Evolutionary conservation across 1,140 invertebrate species (phyloP), one percentile per base, ranked within the genome.

Genomic region (Heliconius hermathena): DNA sequence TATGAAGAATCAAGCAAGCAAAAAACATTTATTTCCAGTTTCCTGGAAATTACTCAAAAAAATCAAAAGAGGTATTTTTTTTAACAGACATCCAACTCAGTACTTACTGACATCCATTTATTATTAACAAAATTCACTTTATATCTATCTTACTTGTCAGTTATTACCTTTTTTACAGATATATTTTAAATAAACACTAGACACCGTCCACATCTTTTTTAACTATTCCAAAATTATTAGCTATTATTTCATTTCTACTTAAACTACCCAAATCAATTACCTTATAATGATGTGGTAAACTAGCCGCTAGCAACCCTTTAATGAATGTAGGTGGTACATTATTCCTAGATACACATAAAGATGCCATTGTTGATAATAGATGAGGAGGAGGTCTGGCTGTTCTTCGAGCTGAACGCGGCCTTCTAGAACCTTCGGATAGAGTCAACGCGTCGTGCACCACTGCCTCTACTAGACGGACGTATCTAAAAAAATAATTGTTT

Each of bases 381-480:
- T 99, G 98, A 1, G 97, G 97, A 3, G 97, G 97, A 18, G 99
- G 94, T 88, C 95, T 94, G 5, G 94, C 94, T 83, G 93, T 18
- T 88, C 91, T 87, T 6, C 95, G 89, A 49, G 90, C 80, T 86
- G 85, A 87, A 85, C 90, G 84, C 87, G 90, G 81, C 82, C 93
- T 80, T 83, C 88, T 88, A 54, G 83, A 85, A 85, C 90, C 89
- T 91, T 87, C 90, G 52, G 88, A 85, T 33, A 97, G 96, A 6
- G 98, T 99, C 78, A 99, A 90, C 20, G 97, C 96, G 90, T 99
- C 98, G 89, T 98, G 97, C 74, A 98, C 96, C 52, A 97, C 96
- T 54, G 97, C 97, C 92, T 99, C 99, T 26, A 99, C 96, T 8
- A 99, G 94, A 8, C 97, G 96, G 1, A 99, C 98, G 94, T 99